Evolutionary conservation across 1,140 invertebrate species (phyloP), one percentile per base, ranked within the genome.

Genomic region (Schlechtendalia chinensis): DNA sequence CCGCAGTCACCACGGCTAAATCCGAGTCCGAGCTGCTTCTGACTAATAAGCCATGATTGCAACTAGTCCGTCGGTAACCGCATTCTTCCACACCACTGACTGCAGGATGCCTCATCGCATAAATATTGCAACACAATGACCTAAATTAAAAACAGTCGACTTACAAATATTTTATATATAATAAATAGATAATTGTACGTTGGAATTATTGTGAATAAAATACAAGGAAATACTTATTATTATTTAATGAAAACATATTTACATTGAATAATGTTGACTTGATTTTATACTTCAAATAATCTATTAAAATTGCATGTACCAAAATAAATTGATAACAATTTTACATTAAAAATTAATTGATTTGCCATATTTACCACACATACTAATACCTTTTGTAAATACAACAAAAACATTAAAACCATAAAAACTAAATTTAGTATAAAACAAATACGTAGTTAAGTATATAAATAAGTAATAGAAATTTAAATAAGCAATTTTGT

Each of bases 31-130:
- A 79, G 10, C 75, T 79, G 17, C 75, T 79, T 19, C 58, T 59
- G 17, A 24, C 75, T 58, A 79, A 63, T 16, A 79, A 12, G 17
- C 39, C 54, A 50, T 63, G 54, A 6, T 53, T 72, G 47, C 75
- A 79, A 29, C 56, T 79, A 29, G 75, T 47, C 5, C 75, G 56
- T 14, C 75, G 58, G 16, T 79, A 63, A 27, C 59, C 39, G 17
- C 39, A 79, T 79, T 79, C 58, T 11, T 79, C 75, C 5, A 50
- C 22, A 0, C 39, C 75, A 27, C 75, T 27, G 32, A 27, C 39
- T 61, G 58, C 45, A 19, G 75, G 61, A 61, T 29, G 75, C 56
- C 75, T 79, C 75, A 79, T 79, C n/a, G 75, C 75, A 77, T 50
- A 69, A 27, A 69, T 69, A 69, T 69, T 47, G 22, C n/a, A 69